Evolutionary conservation across 23 tunicate genomes (phyloP), one percentile per base, ranked within the genome.

Genomic region (Phallusia fumigata): DNA sequence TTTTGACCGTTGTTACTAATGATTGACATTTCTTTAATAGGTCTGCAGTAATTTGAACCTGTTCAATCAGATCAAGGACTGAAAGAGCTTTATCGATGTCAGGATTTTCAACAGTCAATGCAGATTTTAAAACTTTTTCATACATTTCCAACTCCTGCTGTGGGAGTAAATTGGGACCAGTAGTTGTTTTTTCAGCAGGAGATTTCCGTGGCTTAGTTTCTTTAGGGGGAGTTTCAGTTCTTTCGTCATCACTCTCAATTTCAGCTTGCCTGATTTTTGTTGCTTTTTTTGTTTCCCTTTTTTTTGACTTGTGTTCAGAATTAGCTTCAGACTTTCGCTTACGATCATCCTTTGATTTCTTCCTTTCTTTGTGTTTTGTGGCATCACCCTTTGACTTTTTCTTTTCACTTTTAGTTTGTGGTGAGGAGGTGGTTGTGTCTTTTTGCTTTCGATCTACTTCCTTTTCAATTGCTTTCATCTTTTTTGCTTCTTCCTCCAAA

Each of bases 401-500:
- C 69, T 58, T 58, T 58, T 58, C 69, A 21, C 16, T 22, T 24
- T 58, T 58, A 78, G 33, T 45, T 45, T 18, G 35, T 35, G 10
- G 81, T 28, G 8, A 45, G 11, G 31, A 8, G 11, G 16, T 47
- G 47, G 32, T 19, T 69, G 12, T 77, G 21, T 91, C 96, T n/a
- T 83, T 74, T 33, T 86, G 90, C 36, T 77, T 24, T 33, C 75
- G 65, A 35, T 84, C 90, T 3, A 79, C 97, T 64, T 77, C 81
- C 36, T 88, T 93, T 88, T 93, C 97, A 77, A 93, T 85, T 53
- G 88, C 97, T 69, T 86, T 88, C 93, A 88, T 93, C 65, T 88
- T 93, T 85, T 77, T 81, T 36, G 64, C 73, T 75, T 92, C 97
- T 32, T 87, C 91, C 35, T 92, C 86, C 75, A 90, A 24, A 34